Conservation (phyloP, 1,140 invertebrate genomes). For the Campoletis sonorensis region DNA sequence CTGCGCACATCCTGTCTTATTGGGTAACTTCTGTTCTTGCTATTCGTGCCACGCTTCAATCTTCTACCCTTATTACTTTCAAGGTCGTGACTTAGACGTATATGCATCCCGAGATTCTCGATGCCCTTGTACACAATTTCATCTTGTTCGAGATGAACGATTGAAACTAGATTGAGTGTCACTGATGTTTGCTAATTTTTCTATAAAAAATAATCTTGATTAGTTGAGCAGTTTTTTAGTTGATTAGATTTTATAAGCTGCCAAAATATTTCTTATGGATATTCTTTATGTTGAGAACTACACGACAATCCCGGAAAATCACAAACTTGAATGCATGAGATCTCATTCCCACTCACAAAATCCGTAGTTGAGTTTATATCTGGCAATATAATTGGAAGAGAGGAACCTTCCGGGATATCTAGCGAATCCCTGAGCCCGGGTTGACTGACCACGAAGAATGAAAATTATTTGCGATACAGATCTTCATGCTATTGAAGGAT, state of each 20-base stretch:
- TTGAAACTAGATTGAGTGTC: not conserved
- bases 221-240: no score
- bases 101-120: not conserved
- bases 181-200: no score
- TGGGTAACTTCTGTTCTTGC: conserved; percentile 4
- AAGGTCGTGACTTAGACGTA: not conserved
- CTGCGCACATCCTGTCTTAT: conserved; percentile 41
- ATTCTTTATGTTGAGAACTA: no score
- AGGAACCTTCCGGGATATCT: conserved; percentile 6
- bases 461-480: conserved; percentile 40
- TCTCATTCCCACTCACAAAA: not conserved
- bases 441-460: conserved; percentile 36
- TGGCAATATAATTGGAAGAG: not conserved
- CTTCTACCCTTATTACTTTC: not conserved
- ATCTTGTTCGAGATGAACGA: no score
- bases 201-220: no score
- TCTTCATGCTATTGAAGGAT: not conserved
- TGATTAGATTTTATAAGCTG: no score
- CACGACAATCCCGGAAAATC: not conserved
- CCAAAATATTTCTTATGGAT: no score
- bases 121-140: not conserved
- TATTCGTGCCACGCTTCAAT: conserved; percentile 9
- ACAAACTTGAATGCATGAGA: not conserved
- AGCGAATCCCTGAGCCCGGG: not conserved
- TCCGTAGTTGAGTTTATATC: not conserved